Evolutionary conservation across 2,113 vertebrate genomes (phyloP), one percentile per base, ranked within the genome.

Genomic region (Eublepharis macularius): DNA sequence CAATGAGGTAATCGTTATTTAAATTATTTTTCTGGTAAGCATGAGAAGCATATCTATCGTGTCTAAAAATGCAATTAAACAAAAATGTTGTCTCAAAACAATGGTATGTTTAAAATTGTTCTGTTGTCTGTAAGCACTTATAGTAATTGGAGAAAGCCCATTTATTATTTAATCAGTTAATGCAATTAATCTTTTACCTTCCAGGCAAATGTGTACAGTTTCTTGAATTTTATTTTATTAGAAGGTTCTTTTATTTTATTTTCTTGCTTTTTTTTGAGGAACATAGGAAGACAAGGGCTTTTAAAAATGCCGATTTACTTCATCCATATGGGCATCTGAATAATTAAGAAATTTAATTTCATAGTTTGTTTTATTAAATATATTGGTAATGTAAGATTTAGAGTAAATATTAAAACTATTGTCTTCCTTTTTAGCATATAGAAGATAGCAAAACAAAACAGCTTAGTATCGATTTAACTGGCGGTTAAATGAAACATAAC

Each of bases 131-230:
- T 97, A 97, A 97, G 96, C 97, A 96, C 96, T 98, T 98, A 97
- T 88, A 96, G 96, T 97, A 97, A 98, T 98, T 98, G 97, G 96
- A 96, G 95, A 96, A 97, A 97, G 96, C 92, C 80, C 90, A 94
- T 94, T 94, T 96, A 96, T 98, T 98, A 98, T 96, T 97, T 97
- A 97, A 97, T 98, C 97, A 97, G 97, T 97, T 96, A 95, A 96
- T 95, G 90, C 96, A 97, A 98, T 98, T 97, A 97, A 94, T 95
- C 90, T 75, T 85, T 90, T 95, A 93, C 94, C 96, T 95, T 95
- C 91, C 95, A 97, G 91, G 95, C 94, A 89, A 96, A 94, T 96
- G 91, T 96, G 97, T 96, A 96, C 95, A 97, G 92, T 91, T 95
- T 96, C 94, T 94, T 93, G 26, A 89, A 93, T 93, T 68, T 87